Evolutionary conservation across 2,113 vertebrate genomes (phyloP).

Genomic region (Noctilio leporinus): DNA sequence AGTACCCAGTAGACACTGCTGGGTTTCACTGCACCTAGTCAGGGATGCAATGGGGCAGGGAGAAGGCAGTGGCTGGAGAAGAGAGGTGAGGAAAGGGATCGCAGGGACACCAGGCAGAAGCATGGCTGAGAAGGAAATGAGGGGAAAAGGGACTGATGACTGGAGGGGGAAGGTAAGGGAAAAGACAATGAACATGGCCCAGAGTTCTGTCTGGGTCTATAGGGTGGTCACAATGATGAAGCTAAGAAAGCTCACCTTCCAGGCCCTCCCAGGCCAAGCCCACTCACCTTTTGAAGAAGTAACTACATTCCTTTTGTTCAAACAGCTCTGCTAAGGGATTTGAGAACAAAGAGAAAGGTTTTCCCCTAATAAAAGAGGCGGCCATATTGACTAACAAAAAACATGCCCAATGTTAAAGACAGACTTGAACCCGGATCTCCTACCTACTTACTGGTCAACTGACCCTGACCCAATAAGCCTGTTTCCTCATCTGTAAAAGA

Average conservation of each 20-base stretch:
- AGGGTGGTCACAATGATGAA: no score
- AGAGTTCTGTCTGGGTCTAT: neutral
- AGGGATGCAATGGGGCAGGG: accelerated
- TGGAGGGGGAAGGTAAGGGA: neutral
- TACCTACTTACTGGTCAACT: neutral
- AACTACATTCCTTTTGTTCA: neutral
- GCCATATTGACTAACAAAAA: neutral
- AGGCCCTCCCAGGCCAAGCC: neutral
- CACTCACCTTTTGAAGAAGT: neutral
- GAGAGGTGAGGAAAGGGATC: neutral
- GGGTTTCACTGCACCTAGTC: neutral
- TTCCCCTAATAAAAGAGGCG: neutral
- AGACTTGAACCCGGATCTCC: neutral
- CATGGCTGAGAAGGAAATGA: neutral
- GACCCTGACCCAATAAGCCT: neutral
- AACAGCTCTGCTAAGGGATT: neutral
- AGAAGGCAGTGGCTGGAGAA: neutral
- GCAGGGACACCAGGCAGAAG: neutral
- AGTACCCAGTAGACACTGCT: constrained; percentile 12
- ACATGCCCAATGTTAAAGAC: no score
- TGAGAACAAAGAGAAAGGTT: neutral
- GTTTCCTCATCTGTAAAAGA: neutral
- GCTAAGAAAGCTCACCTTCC: neutral
- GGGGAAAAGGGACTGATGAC: neutral
- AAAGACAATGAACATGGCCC: neutral